Conservation (phyloP, 2,888 invertebrate genomes). For the Trachelus iudaicus region DNA sequence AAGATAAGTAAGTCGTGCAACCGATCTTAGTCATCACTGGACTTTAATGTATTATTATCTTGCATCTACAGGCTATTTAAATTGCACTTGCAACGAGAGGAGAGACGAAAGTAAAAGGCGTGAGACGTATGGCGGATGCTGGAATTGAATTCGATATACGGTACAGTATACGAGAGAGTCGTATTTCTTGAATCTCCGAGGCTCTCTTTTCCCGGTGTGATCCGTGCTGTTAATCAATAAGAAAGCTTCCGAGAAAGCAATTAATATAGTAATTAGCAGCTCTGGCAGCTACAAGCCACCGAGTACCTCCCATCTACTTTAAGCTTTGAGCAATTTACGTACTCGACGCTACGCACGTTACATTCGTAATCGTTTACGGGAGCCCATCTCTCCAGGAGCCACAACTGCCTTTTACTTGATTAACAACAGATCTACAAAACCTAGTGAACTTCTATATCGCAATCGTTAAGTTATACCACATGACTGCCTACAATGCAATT, state of each 20-base stretch:
- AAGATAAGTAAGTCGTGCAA: background rate
- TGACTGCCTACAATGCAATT: background rate
- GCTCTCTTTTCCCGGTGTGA: background rate
- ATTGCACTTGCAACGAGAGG: slow-evolving; percentile 8
- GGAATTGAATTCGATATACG: background rate
- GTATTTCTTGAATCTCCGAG: background rate
- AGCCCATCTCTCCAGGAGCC: background rate
- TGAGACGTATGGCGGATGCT: background rate
- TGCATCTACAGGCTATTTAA: slow-evolving; percentile 14
- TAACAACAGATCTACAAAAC: background rate
- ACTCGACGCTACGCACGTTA: background rate
- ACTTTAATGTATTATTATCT: slow-evolving; percentile 10
- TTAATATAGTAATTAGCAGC: slow-evolving; percentile 51
- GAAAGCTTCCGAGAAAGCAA: slow-evolving; percentile 38
- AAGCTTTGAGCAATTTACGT: slow-evolving; percentile 22
- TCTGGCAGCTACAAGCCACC: slow-evolving; percentile 39
- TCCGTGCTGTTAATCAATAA: slow-evolving; percentile 4
- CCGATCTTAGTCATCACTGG: background rate
- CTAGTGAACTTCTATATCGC: background rate
- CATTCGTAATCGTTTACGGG: background rate
- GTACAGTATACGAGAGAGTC: background rate
- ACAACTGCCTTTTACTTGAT: background rate
- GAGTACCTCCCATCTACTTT: slow-evolving; percentile 35
- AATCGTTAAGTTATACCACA: background rate
- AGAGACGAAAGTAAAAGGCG: background rate